Conservation (phyloP, 2,797 vertebrate genomes). For the Columba guinea region DNA sequence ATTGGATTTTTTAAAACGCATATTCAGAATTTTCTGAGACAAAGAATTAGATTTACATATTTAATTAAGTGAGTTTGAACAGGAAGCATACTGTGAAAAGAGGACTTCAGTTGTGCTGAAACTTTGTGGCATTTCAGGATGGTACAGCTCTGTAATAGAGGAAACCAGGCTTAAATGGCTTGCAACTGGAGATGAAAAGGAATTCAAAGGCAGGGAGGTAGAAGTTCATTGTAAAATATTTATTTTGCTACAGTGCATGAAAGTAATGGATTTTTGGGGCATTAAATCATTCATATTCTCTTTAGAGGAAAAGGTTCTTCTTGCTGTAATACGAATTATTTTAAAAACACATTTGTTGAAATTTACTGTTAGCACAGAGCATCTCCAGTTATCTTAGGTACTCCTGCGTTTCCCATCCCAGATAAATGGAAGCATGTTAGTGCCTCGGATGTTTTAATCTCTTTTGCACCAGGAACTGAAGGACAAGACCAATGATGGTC, state of each 20-base stretch:
- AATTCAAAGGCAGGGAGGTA: background rate
- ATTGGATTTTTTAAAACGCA: background rate
- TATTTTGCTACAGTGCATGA: background rate
- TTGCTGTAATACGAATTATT: background rate
- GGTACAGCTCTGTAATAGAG: background rate
- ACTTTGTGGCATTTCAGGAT: background rate
- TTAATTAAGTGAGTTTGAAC: constrained; percentile 36
- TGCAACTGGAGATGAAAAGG: background rate
- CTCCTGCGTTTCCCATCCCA: background rate
- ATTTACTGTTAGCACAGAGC: background rate
- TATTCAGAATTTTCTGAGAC: background rate
- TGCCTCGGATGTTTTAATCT: background rate
- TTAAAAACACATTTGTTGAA: constrained; percentile 20
- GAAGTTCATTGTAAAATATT: constrained; percentile 43
- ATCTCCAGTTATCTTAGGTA: background rate
- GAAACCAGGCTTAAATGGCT: background rate
- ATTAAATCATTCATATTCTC: constrained; percentile 39
- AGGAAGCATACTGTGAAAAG: constrained; percentile 11
- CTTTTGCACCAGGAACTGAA: background rate
- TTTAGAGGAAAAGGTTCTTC: background rate
- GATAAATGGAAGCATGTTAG: background rate
- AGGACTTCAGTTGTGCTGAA: constrained; percentile 20
- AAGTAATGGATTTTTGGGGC: background rate
- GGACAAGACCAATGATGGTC: background rate
- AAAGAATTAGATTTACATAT: constrained; percentile 45